Percentiles rank a stretch among this genome's conserved stretches.
Evolutionary conservation across 2,888 invertebrate genomes (phyloP).

Genomic region (Azorinus chamasolen): DNA sequence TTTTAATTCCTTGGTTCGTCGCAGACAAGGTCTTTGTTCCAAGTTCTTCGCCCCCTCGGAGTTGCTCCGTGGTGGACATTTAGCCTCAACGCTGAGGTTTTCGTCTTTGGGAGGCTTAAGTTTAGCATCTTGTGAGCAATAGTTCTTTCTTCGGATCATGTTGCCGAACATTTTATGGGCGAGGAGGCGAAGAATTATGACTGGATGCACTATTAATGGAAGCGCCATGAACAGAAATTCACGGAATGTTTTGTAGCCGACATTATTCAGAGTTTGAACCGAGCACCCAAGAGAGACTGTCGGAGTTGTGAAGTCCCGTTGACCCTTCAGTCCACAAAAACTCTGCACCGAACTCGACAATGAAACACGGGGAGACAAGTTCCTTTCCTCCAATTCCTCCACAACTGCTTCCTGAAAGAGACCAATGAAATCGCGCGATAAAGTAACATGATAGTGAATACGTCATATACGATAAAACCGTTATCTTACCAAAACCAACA

Average conservation of each 20-base stretch:
- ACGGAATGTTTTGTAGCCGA: slow-evolving; percentile 75
- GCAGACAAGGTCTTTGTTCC: slow-evolving; percentile 18
- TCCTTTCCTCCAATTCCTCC: slow-evolving; percentile 70
- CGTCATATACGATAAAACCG: too few relatives aligned
- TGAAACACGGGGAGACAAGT: slow-evolving; percentile 69
- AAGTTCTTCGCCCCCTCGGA: slow-evolving; percentile 49
- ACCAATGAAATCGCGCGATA: too few relatives aligned
- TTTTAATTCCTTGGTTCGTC: slow-evolving; percentile 16
- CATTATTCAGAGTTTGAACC: slow-evolving; percentile 74
- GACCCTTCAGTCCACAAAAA: slow-evolving; percentile 28
- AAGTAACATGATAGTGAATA: too few relatives aligned
- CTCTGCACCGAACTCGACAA: slow-evolving; percentile 73
- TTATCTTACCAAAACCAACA: too few relatives aligned
- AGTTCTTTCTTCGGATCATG: slow-evolving; percentile 87
- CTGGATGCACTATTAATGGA: slow-evolving; percentile 88
- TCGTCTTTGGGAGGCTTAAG: slow-evolving; percentile 79
- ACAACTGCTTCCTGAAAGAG: slow-evolving; percentile 76
- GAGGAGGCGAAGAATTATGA: slow-evolving; percentile 88
- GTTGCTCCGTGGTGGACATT: slow-evolving; percentile 76
- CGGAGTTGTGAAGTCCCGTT: slow-evolving; percentile 70
- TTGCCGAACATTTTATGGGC: slow-evolving; percentile 88
- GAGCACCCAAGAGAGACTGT: slow-evolving; percentile 79
- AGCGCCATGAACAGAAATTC: slow-evolving; percentile 85
- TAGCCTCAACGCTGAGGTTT: slow-evolving; percentile 69
- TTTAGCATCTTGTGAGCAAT: slow-evolving; percentile 71